phyloP scores from a whole-genome alignment of 2,797 vertebrate species.

The Phataginus tricuspis region DNA sequence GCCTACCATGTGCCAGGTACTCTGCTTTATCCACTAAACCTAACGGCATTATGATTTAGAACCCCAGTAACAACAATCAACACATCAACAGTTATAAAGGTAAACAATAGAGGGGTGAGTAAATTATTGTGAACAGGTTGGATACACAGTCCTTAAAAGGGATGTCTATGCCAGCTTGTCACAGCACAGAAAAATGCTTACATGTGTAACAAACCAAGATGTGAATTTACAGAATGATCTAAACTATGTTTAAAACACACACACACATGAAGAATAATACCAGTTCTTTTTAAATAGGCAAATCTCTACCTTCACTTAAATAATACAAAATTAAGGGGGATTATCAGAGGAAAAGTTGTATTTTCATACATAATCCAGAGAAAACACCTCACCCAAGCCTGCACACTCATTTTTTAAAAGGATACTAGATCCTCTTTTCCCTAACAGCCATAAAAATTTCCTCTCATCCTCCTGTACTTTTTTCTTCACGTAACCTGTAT shows the following conservation, averaged over 20 bases:
- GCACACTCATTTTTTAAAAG: neutral
- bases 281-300: neutral
- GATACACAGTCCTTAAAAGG: neutral
- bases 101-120: neutral
- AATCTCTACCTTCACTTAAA: neutral
- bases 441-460: neutral
- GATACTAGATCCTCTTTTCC: neutral
- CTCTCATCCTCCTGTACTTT: neutral
- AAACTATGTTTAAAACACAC: neutral
- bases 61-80: neutral
- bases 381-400: neutral
- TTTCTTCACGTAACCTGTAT: neutral
- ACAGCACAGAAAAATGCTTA: neutral
- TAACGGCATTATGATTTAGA: slow-evolving; percentile 12
- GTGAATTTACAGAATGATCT: neutral
- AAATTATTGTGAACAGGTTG: neutral
- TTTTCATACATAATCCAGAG: neutral
- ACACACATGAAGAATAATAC: neutral
- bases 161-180: neutral
- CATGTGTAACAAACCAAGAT: neutral
- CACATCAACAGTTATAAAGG: neutral
- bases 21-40: neutral
- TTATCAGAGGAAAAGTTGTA: neutral
- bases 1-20: neutral
- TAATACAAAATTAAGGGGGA: neutral